Evolutionary conservation across 1,140 invertebrate genomes (phyloP), one percentile per base, ranked within the genome.

Genomic region (Hylyphantes graminicola): DNA sequence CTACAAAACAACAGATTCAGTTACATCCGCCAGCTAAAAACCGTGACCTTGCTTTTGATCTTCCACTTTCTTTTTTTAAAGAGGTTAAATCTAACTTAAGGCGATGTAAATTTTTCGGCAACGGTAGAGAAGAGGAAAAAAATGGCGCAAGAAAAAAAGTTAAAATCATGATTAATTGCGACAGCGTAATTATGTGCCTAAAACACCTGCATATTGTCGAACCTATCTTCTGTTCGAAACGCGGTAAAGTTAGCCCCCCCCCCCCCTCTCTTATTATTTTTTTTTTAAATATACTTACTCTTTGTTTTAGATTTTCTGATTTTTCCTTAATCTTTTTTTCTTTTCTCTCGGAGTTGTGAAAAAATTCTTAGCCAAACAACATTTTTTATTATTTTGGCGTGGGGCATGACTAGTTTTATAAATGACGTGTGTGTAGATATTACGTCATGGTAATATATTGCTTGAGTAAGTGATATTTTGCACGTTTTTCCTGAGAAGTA

Each of bases 101-200:
- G 77, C 77, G 70, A 80, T 80, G 77, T 80, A 80, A 80, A 80
- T 80, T 80, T 80, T 80, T 80, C 77, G 77, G 61, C 77, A 53
- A 19, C 7, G 68, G 50, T 51, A 53, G 48, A 17, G 68, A 70
- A 51, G 50, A 53, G 54, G 53, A 70, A 70, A 53, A 17, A 51
- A 70, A 48, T 12, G 15, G 48, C 55, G 48, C n/a, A 63, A 48
- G 51, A 75, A 70, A 80, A 80, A 13, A 13, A 67, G 64, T 53
- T 70, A 70, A 80, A 70, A 68, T 70, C 77, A 80, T 80, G 77
- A 80, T 80, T 80, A 80, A 80, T 80, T 70, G 67, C 77, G 77
- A 80, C 77, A 70, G 77, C 54, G 64, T 80, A 80, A 80, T 80
- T 80, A 80, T 80, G 77, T 80, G 77, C 68, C 77, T 80, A 80